Evolutionary conservation across 2,797 vertebrate genomes (phyloP).

Genomic region (Sebastes steindachneri): DNA sequence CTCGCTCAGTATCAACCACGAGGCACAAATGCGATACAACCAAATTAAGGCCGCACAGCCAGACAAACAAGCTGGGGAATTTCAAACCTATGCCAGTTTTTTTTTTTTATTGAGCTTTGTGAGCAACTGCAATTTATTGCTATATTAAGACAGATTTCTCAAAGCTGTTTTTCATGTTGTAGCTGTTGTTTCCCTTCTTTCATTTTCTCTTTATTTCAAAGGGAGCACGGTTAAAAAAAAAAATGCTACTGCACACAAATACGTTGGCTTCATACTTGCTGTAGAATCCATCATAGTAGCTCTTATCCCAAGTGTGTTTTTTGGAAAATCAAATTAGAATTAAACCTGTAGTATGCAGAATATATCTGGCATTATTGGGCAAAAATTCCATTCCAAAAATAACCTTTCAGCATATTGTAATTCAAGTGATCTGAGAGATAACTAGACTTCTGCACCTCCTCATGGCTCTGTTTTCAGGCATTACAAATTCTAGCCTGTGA

Average conservation of each 20-base stretch:
- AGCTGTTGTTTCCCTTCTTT: slow-evolving; percentile 31
- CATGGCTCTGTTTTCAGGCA: too few relatives aligned
- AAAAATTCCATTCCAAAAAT: too few relatives aligned
- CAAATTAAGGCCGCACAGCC: slow-evolving; percentile 77
- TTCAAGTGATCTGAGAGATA: too few relatives aligned
- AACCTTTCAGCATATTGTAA: too few relatives aligned
- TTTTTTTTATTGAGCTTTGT: slow-evolving; percentile 44
- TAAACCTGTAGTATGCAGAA: neutral
- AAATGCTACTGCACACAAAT: slow-evolving; percentile 34
- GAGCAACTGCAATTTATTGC: slow-evolving; percentile 59
- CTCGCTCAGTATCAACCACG: slow-evolving; percentile 69
- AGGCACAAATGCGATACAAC: slow-evolving; percentile 75
- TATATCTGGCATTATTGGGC: too few relatives aligned
- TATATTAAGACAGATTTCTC: slow-evolving; percentile 66
- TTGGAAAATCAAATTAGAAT: slow-evolving; percentile 30
- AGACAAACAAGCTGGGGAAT: slow-evolving; percentile 78
- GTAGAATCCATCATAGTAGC: slow-evolving; percentile 25
- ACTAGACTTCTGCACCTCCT: too few relatives aligned
- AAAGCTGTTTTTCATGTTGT: slow-evolving; percentile 48
- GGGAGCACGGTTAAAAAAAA: neutral
- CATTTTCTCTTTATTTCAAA: slow-evolving; percentile 35
- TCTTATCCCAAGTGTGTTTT: slow-evolving; percentile 9
- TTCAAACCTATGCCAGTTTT: slow-evolving; percentile 54
- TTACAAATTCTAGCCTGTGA: too few relatives aligned
- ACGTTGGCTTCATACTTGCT: slow-evolving; percentile 28